phyloP scores from a whole-genome alignment of 2,113 vertebrate genomes.

The Megalops atlanticus region DNA sequence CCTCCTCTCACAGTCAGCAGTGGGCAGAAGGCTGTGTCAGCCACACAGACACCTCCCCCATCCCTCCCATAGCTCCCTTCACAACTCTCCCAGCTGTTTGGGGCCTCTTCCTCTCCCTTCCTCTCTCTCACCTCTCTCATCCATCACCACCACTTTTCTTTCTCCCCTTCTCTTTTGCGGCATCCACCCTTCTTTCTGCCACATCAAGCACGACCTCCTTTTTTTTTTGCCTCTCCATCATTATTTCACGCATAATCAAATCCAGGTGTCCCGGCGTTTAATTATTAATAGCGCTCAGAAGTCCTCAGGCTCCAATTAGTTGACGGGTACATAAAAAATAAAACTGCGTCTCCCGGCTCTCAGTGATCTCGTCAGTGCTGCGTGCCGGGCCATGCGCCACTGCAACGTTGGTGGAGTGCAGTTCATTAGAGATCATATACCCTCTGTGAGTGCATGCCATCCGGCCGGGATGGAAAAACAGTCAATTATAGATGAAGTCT shows the following conservation, averaged over 20 bases:
- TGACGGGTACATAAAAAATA: too few species aligned
- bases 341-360: too few species aligned
- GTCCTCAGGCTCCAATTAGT: too few species aligned
- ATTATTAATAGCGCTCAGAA: not conserved
- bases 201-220: too few species aligned
- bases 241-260: not conserved
- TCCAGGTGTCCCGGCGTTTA: not conserved
- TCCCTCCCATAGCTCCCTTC: slow-evolving; percentile 38
- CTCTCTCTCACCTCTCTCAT: slow-evolving; percentile 25
- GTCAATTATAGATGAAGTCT: slow-evolving; percentile 25
- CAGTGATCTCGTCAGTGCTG: not conserved
- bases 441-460: not conserved
- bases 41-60: not conserved
- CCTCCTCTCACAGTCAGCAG: not conserved
- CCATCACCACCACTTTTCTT: not conserved
- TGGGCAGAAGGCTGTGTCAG: not conserved
- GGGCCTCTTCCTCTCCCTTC: slow-evolving; percentile 23
- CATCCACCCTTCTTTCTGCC: not conserved
- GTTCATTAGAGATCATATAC: not conserved
- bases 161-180: not conserved
- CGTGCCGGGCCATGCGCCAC: not conserved
- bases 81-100: slow-evolving; percentile 23
- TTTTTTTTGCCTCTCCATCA: not conserved
- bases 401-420: not conserved
- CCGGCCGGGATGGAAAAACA: not conserved